Conservation (phyloP, 1,140 invertebrate species). For the Eumaeus atala region DNA sequence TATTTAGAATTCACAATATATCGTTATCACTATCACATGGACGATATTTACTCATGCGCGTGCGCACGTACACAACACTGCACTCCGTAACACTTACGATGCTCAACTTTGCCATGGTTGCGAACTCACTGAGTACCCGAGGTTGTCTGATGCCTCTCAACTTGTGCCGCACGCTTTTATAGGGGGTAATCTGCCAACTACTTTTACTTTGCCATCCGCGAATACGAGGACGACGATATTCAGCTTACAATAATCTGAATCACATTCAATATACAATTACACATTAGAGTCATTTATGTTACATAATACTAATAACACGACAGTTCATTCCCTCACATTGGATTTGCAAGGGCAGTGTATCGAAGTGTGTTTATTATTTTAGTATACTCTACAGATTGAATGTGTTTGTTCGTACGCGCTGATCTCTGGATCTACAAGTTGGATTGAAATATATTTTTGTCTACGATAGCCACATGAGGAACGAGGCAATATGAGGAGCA, state of each 20-base stretch:
- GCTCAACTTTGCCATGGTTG: constrained; percentile 63
- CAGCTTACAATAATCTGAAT: constrained; percentile 32
- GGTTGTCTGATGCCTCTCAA: constrained; percentile 45
- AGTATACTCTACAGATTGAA: too few species aligned
- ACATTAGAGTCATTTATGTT: neutral
- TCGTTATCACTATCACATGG: constrained; percentile 1
- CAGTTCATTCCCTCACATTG: too few species aligned
- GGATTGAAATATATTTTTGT: too few species aligned
- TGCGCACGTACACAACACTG: constrained; percentile 53
- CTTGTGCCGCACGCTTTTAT: constrained; percentile 48
- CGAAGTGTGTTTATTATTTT: too few species aligned
- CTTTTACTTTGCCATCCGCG: constrained; percentile 61
- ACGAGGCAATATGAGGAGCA: too few species aligned
- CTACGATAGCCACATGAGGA: too few species aligned
- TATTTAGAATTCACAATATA: neutral
- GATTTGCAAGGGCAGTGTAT: too few species aligned
- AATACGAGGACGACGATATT: constrained; percentile 33
- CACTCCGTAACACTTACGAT: constrained; percentile 67
- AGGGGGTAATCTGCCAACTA: constrained; percentile 49
- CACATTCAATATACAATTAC: constrained; percentile 28
- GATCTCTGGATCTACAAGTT: too few species aligned
- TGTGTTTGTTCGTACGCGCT: too few species aligned
- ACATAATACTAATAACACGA: too few species aligned
- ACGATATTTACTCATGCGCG: too few species aligned
- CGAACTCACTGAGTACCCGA: constrained; percentile 36